A percentile compares a stretch with the other conserved stretches of the same genome.
phyloP scores from a whole-genome alignment of 2,888 invertebrate species.

The Tachina lurida region DNA sequence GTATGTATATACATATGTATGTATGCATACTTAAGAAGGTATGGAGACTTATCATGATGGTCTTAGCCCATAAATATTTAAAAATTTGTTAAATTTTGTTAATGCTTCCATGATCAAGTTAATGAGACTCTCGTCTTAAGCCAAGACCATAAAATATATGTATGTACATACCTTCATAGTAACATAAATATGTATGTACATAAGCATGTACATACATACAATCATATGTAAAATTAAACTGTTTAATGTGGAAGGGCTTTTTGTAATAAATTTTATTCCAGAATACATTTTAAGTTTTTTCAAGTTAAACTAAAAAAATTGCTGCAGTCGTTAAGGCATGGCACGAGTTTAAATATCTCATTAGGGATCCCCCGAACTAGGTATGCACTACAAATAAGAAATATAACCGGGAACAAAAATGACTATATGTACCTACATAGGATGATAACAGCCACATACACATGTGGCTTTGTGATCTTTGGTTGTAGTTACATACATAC shows the following conservation, averaged over 20 bases:
- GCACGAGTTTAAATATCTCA: conserved; percentile 40
- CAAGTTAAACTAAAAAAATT: not conserved
- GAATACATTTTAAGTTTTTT: conserved; percentile 38
- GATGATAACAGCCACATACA: too few relatives aligned
- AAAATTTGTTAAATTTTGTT: conserved; percentile 60
- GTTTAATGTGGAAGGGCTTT: conserved; percentile 6
- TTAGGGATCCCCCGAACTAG: conserved; percentile 9
- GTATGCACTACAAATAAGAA: too few relatives aligned
- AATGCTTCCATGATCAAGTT: conserved; percentile 68
- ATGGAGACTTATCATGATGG: conserved; percentile 51
- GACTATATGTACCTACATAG: too few relatives aligned
- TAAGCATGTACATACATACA: not conserved
- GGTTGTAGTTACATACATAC: too few relatives aligned
- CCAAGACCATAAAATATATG: conserved; percentile 1
- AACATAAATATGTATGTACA: not conserved
- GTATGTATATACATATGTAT: too few relatives aligned
- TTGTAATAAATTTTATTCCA: conserved; percentile 21
- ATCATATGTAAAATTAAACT: not conserved
- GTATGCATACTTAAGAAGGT: not conserved
- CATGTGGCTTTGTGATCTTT: too few relatives aligned
- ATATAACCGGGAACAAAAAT: too few relatives aligned
- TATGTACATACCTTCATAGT: not conserved
- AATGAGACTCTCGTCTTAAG: conserved; percentile 52
- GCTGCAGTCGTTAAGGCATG: not conserved
- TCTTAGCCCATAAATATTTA: conserved; percentile 65